These are phyloP conservation scores for Terrapene triunguis DNA, from an alignment of 2,113 vertebrate species.

Conservation along the genomic window DNA sequence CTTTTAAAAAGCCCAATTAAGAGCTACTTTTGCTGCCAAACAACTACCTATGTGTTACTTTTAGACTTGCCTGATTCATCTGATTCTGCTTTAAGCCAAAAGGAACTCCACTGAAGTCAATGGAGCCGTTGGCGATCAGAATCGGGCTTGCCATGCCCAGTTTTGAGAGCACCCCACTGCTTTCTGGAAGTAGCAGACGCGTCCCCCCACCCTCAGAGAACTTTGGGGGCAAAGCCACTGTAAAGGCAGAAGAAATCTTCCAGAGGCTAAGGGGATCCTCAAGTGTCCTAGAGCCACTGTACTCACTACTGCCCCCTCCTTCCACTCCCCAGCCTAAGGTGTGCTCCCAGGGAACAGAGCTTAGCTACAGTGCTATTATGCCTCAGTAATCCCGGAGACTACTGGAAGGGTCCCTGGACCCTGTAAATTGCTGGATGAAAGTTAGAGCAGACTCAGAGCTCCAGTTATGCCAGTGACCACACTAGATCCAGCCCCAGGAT, in stretches of 20 bases:
- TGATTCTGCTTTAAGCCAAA: background rate
- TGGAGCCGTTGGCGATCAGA: background rate
- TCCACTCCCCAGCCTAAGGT: background rate
- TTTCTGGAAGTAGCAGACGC: background rate
- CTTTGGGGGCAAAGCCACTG: background rate
- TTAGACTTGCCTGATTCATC: background rate
- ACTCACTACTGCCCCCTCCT: background rate
- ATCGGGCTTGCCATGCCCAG: background rate
- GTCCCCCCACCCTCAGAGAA: background rate
- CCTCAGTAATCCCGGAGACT: background rate
- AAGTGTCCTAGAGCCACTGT: background rate
- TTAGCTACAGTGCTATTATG: background rate
- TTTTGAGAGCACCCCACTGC: background rate
- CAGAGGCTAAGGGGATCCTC: background rate
- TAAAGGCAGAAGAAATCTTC: no score
- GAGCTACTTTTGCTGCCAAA: background rate
- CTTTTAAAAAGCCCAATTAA: background rate
- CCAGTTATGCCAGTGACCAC: background rate
- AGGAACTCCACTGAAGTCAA: background rate
- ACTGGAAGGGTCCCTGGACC: background rate
- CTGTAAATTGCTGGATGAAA: background rate
- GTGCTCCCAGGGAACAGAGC: background rate
- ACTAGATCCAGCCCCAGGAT: background rate
- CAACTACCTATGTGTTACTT: background rate
- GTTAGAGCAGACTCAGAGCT: background rate